phyloP scores from a whole-genome alignment of 2,113 vertebrate genomes.

The Silurus asotus region DNA sequence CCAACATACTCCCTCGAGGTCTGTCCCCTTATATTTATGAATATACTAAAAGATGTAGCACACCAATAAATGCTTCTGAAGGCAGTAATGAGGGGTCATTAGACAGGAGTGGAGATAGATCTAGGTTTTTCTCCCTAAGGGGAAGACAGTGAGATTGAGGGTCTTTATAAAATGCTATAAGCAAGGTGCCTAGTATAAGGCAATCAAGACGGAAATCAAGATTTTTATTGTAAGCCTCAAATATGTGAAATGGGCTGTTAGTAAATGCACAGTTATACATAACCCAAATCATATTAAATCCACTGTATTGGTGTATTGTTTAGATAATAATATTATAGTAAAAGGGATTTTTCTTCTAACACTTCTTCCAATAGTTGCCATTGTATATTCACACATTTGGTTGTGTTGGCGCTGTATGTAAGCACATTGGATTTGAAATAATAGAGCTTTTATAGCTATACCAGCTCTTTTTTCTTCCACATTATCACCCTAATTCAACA shows the following conservation, averaged over 20 bases:
- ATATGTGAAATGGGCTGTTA: not conserved
- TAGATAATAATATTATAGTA: not conserved
- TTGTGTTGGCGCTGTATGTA: not conserved
- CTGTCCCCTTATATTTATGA: conserved; percentile 42
- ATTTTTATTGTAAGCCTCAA: not conserved
- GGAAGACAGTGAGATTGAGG: conserved; percentile 4
- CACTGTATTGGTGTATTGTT: not conserved
- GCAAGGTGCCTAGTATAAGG: not conserved
- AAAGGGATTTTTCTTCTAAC: not conserved
- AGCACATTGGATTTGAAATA: not conserved
- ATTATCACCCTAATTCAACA: not conserved
- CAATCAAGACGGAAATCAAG: not conserved
- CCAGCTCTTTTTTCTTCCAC: not conserved
- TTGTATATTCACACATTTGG: not conserved
- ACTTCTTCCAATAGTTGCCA: not conserved
- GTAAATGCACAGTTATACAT: not conserved
- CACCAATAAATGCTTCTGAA: conserved; percentile 50
- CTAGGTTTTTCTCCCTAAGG: conserved; percentile 8
- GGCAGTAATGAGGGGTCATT: conserved; percentile 53
- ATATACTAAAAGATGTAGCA: conserved; percentile 44
- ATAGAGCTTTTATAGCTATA: not conserved
- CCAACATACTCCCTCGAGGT: conserved; percentile 38
- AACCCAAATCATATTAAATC: not conserved
- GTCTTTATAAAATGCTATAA: not conserved
- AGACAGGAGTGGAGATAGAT: conserved; percentile 23